Conservation (phyloP, 2,888 invertebrate genomes). For the Orthosia gothica region DNA sequence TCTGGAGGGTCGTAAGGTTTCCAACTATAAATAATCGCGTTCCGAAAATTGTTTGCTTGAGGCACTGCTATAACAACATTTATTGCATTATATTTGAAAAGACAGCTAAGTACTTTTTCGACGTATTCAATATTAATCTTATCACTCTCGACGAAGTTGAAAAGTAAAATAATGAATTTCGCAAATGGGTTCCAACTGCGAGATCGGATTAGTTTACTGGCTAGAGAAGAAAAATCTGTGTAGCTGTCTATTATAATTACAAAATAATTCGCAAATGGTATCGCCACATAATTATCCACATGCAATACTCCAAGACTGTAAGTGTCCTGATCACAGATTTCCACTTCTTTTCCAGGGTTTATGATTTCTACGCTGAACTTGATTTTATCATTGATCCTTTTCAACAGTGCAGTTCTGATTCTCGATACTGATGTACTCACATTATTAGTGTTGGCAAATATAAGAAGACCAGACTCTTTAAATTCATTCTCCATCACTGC, state of each 20-base stretch:
- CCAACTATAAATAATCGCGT: conserved; percentile 82
- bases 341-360: conserved; percentile 70
- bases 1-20: conserved; percentile 84
- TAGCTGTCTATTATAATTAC: conserved; percentile 79
- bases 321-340: conserved; percentile 72
- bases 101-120: conserved; percentile 80
- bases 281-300: conserved; percentile 73
- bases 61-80: conserved; percentile 80
- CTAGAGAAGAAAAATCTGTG: conserved; percentile 76
- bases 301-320: conserved; percentile 66
- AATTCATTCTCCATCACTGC: conserved; percentile 78
- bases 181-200: conserved; percentile 86
- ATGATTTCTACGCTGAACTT: conserved; percentile 76
- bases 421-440: conserved; percentile 72
- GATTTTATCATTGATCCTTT: conserved; percentile 71
- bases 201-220: conserved; percentile 76
- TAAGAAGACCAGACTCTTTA: conserved; percentile 75
- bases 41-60: conserved; percentile 74
- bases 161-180: conserved; percentile 80
- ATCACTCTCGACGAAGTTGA: conserved; percentile 69
- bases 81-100: conserved; percentile 82
- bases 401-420: conserved; percentile 76
- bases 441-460: conserved; percentile 78
- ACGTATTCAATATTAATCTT: conserved; percentile 66
- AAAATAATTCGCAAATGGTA: conserved; percentile 79